Evolutionary conservation across 2,113 vertebrate genomes (phyloP).

Genomic region (Percopsis transmontana): DNA sequence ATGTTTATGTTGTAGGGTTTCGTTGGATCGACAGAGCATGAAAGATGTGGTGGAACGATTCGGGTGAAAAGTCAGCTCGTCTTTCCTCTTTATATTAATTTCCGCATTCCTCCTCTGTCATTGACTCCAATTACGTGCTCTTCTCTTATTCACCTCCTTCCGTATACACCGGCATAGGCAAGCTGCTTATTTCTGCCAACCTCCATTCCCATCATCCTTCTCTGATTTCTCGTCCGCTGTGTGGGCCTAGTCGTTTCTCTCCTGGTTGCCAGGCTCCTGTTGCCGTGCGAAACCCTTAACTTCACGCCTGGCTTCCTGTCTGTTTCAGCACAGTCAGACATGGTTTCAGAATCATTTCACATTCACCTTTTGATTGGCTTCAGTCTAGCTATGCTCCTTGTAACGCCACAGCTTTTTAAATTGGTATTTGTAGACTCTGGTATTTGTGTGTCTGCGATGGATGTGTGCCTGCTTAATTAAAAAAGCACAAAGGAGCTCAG

Average conservation of each 20-base stretch:
- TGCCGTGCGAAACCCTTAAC: constrained; percentile 69
- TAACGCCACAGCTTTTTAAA: no score
- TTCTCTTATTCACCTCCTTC: constrained; percentile 35
- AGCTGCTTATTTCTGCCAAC: constrained; percentile 29
- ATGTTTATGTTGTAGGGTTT: no score
- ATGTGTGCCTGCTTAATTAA: no score
- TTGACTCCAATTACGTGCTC: constrained; percentile 41
- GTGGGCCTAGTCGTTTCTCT: constrained; percentile 47
- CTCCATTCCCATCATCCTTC: constrained; percentile 19
- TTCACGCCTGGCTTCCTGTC: constrained; percentile 68
- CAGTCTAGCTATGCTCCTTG: no score
- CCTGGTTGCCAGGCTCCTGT: constrained; percentile 64
- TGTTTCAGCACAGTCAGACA: constrained; percentile 56
- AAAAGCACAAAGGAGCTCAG: no score
- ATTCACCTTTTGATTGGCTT: constrained; percentile 7
- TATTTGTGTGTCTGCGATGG: no score
- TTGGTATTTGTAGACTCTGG: no score
- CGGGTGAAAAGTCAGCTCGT: constrained; percentile 11
- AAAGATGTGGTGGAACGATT: constrained; percentile 20
- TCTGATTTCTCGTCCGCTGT: constrained; percentile 40
- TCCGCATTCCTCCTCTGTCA: constrained; percentile 40
- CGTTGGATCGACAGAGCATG: not conserved
- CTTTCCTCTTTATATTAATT: constrained; percentile 20
- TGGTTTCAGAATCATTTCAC: constrained; percentile 46
- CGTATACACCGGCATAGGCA: constrained; percentile 37